Evolutionary conservation across 2,888 invertebrate genomes (phyloP).

Genomic region (Drosophila mimetica): DNA sequence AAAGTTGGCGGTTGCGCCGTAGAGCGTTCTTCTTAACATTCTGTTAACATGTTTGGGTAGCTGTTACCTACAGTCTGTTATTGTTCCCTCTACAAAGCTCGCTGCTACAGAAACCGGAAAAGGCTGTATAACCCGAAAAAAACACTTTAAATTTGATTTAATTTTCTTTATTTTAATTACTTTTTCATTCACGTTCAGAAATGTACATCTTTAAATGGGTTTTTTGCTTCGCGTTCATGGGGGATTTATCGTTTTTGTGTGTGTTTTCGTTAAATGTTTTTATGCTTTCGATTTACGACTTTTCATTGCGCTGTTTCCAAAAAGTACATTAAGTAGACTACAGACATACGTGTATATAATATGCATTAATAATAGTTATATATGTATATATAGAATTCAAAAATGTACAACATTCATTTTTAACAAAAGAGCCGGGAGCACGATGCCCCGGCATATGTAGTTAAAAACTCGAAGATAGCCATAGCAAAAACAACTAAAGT

Average conservation of each 20-base stretch:
- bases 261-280: conserved; percentile 30
- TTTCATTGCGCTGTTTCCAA: conserved; percentile 46
- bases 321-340: conserved; percentile 76
- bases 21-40: conserved; percentile 14
- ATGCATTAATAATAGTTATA: conserved; percentile 52
- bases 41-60: neutral
- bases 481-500: conserved; percentile 74
- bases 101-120: conserved; percentile 1
- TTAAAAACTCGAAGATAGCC: conserved; percentile 76
- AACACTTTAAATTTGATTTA: conserved; percentile 3
- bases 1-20: neutral
- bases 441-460: conserved; percentile 47
- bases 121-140: neutral
- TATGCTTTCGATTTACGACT: conserved; percentile 34
- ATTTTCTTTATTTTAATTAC: conserved; percentile 54
- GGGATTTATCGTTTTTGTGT: conserved; percentile 16
- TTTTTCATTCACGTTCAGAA: conserved; percentile 65
- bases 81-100: neutral
- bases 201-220: conserved; percentile 56
- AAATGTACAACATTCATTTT: conserved; percentile 81
- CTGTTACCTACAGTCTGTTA: neutral
- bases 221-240: conserved; percentile 24
- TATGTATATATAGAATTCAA: conserved; percentile 70
- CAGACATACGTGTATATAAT: conserved; percentile 67
- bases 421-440: conserved; percentile 64